Percentiles rank a stretch among this genome's conserved stretches.
Conservation (phyloP, 2,888 invertebrate genomes). For the Apomyelois bistriatella region DNA sequence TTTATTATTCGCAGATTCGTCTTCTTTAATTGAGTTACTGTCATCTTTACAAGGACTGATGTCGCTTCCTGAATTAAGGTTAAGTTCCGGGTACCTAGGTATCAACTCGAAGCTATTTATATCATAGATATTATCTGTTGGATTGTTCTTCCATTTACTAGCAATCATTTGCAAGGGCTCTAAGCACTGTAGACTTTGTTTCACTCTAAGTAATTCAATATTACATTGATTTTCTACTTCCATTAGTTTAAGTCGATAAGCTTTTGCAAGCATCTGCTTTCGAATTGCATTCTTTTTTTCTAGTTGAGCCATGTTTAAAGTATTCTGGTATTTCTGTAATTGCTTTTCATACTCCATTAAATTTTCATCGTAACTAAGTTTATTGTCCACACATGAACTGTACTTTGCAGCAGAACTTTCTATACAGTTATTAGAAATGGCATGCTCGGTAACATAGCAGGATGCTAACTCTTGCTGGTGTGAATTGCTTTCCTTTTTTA, state of each 20-base stretch:
- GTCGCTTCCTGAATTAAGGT: slow-evolving; percentile 40
- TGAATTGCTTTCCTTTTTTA: slow-evolving; percentile 42
- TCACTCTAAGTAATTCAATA: slow-evolving; percentile 63
- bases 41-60: slow-evolving; percentile 37
- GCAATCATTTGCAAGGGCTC: slow-evolving; percentile 66
- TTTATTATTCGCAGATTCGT: background rate
- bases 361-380: slow-evolving; percentile 57
- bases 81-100: slow-evolving; percentile 57
- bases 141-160: slow-evolving; percentile 56
- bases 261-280: slow-evolving; percentile 71
- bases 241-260: slow-evolving; percentile 60
- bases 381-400: slow-evolving; percentile 50
- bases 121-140: slow-evolving; percentile 42
- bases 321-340: slow-evolving; percentile 65
- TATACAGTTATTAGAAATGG: slow-evolving; percentile 25
- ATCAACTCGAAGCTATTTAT: slow-evolving; percentile 54
- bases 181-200: slow-evolving; percentile 69
- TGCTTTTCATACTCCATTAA: slow-evolving; percentile 70
- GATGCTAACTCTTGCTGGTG: slow-evolving; percentile 16
- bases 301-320: slow-evolving; percentile 64
- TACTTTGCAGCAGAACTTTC: slow-evolving; percentile 27
- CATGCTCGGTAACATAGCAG: slow-evolving; percentile 15
- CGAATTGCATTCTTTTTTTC: slow-evolving; percentile 71
- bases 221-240: slow-evolving; percentile 75
- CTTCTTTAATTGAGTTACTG: slow-evolving; percentile 21